A percentile compares a stretch with the other conserved stretches of the same genome.
Evolutionary conservation across 2,113 vertebrate genomes (phyloP).

Genomic region (Propithecus coquereli): DNA sequence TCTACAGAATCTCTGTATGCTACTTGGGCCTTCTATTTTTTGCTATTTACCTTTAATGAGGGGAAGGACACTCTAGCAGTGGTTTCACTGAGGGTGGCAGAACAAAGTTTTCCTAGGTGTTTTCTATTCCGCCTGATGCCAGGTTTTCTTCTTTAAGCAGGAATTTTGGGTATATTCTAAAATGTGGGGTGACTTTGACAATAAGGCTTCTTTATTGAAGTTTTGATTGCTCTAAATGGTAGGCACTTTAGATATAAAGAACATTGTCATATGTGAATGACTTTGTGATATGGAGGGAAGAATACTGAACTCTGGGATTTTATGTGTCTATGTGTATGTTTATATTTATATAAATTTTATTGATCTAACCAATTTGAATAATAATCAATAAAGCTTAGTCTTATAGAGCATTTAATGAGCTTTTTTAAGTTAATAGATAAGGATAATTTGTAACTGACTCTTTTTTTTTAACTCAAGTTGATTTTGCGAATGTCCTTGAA

Average conservation of each 20-base stretch:
- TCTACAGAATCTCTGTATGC: background rate
- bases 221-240: background rate
- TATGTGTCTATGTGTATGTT: background rate
- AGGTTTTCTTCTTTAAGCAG: background rate
- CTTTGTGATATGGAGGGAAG: constrained; percentile 10
- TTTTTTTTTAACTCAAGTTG: background rate
- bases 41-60: background rate
- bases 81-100: background rate
- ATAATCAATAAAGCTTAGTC: background rate
- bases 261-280: background rate
- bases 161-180: constrained; percentile 53
- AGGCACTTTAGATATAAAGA: constrained; percentile 13
- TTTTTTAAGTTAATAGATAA: constrained; percentile 47
- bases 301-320: background rate
- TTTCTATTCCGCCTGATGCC: background rate
- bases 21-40: background rate
- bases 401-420: background rate
- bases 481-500: constrained; percentile 22
- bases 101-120: background rate
- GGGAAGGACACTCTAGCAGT: background rate
- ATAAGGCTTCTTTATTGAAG: background rate
- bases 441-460: background rate
- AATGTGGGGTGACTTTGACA: background rate
- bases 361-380: constrained; percentile 12
- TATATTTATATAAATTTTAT: background rate